phyloP scores from a whole-genome alignment of 2,113 vertebrate species.

The Cricetomys ansorgei region DNA sequence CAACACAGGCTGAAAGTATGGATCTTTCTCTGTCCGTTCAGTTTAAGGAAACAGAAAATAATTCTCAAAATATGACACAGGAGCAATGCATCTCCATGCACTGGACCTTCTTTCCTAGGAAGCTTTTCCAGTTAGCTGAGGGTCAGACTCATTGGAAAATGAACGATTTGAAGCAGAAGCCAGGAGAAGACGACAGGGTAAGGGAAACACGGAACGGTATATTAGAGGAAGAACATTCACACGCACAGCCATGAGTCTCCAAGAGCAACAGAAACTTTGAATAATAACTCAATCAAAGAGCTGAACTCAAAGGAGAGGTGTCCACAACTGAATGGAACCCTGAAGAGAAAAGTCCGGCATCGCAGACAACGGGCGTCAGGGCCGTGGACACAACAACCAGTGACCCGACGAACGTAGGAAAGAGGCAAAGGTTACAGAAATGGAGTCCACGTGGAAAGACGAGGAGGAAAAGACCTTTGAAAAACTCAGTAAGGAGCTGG shows the following conservation, averaged over 20 bases:
- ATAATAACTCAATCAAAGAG: not conserved
- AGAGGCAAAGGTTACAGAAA: not conserved
- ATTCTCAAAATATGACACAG: not conserved
- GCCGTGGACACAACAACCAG: not conserved
- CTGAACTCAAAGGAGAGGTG: not conserved
- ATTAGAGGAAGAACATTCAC: not conserved
- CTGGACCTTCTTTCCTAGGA: not conserved
- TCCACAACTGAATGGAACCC: not conserved
- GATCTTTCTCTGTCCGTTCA: rapidly evolving
- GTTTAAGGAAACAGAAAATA: not conserved
- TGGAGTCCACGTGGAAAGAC: not conserved
- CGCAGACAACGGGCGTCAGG: not conserved
- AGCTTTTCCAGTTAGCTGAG: not conserved
- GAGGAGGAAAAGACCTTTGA: not conserved
- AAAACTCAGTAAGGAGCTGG: not conserved
- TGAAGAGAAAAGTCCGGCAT: not conserved
- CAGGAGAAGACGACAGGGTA: not conserved
- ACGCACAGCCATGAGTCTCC: not conserved
- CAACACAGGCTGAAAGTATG: rapidly evolving
- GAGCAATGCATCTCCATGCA: not conserved
- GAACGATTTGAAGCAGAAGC: not conserved
- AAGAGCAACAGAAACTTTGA: not conserved
- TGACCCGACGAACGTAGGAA: not conserved
- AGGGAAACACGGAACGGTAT: not conserved
- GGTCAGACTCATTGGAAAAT: not conserved